Percentiles rank a stretch among this genome's conserved stretches.
Evolutionary conservation across 1,140 invertebrate species (phyloP).

Genomic region (Drosophila orosa): DNA sequence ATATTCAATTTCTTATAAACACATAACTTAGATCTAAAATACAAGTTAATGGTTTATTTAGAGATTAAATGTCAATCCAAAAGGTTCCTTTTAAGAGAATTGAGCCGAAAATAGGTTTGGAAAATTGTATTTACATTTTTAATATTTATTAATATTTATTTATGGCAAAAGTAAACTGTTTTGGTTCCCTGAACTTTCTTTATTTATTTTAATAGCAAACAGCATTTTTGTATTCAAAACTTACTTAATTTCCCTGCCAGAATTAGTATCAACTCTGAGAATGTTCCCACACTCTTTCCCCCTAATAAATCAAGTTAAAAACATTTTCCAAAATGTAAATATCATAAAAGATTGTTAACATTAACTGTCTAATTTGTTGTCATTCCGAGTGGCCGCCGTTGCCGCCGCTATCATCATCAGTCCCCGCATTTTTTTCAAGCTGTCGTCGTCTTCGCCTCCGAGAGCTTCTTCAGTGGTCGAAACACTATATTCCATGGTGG

Average conservation of each 20-base stretch:
- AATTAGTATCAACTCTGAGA: constrained; percentile 18
- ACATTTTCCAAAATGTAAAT: constrained; percentile 77
- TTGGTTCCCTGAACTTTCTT: accelerated
- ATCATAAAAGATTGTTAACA: constrained; percentile 81
- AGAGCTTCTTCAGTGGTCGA: constrained; percentile 71
- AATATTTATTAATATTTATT: neutral
- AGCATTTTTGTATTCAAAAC: neutral
- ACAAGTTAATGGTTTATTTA: neutral
- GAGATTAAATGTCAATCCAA: neutral
- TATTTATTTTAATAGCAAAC: neutral
- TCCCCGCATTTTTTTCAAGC: constrained; percentile 34
- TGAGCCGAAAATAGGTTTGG: neutral
- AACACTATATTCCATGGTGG: constrained; percentile 40
- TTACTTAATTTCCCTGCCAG: neutral
- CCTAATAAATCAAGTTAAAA: constrained; percentile 60
- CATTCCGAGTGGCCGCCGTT: constrained; percentile 56
- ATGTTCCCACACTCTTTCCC: constrained; percentile 26
- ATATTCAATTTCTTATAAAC: constrained; percentile 10
- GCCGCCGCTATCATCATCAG: constrained; percentile 41
- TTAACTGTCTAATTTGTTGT: constrained; percentile 82
- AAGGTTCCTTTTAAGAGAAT: neutral
- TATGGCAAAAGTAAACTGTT: neutral
- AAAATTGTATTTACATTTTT: neutral
- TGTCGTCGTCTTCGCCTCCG: constrained; percentile 43
- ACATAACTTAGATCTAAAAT: neutral